These are phyloP conservation scores for Caenorhabditis drosophilae DNA, from an alignment of 2,888 invertebrate genomes.

Conservation along the genomic window DNA sequence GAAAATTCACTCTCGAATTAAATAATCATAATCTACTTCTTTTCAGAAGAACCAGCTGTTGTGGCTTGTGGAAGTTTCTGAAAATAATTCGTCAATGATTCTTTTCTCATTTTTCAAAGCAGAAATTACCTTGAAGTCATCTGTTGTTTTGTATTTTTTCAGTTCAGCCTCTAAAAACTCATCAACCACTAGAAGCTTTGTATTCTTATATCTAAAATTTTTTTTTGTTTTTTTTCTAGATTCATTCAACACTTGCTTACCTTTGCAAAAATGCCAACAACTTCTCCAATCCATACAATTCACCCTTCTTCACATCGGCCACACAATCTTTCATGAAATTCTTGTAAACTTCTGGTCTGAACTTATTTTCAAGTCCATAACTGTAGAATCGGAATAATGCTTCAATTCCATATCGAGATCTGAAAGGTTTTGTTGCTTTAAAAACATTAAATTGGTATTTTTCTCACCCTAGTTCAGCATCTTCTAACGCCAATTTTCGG, in stretches of 20 bases:
- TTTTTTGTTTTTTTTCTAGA: not conserved
- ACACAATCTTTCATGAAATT: constrained; percentile 81
- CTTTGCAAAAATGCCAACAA: constrained; percentile 95
- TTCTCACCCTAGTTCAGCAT: constrained; percentile 86
- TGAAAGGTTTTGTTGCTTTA: constrained; percentile 30
- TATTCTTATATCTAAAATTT: constrained; percentile 51
- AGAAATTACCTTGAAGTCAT: constrained; percentile 70
- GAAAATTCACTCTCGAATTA: too few relatives aligned
- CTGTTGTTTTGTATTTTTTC: constrained; percentile 71
- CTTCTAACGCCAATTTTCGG: constrained; percentile 87
- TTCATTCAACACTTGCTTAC: constrained; percentile 9
- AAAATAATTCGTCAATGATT: too few relatives aligned
- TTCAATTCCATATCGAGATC: constrained; percentile 74
- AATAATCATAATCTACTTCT: too few relatives aligned
- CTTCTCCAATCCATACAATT: constrained; percentile 95
- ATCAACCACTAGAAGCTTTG: constrained; percentile 69
- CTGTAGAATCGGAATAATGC: constrained; percentile 92
- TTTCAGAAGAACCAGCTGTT: too few relatives aligned
- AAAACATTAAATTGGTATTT: constrained; percentile 68
- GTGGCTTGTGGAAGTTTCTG: constrained; percentile 23
- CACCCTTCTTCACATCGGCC: constrained; percentile 74
- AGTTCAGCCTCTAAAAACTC: constrained; percentile 70
- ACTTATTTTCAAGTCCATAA: constrained; percentile 94
- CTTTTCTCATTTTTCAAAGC: too few relatives aligned
- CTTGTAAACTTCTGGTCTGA: constrained; percentile 90